phyloP scores from a whole-genome alignment of 23 tunicate genomes.

The Styela clava region DNA sequence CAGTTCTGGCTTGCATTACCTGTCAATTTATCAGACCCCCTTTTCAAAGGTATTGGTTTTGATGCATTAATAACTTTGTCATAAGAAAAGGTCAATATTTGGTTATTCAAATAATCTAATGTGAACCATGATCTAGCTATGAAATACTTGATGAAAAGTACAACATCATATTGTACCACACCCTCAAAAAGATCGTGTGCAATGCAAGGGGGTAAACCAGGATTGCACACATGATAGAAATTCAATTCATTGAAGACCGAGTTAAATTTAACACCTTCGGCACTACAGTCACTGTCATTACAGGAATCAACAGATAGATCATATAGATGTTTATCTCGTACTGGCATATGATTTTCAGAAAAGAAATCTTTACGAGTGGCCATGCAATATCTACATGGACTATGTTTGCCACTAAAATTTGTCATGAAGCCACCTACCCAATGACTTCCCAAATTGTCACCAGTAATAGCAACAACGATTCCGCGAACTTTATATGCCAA shows the following conservation, averaged over 20 bases:
- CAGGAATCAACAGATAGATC: too few relatives aligned
- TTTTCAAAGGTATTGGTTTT: slow-evolving; percentile 5
- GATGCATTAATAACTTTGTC: background rate
- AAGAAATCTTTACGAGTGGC: too few relatives aligned
- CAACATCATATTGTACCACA: slow-evolving; percentile 26
- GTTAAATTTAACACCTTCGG: slow-evolving; percentile 1
- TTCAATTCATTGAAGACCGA: slow-evolving; percentile 40
- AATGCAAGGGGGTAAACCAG: slow-evolving; percentile 44
- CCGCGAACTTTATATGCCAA: too few relatives aligned
- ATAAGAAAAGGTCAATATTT: slow-evolving; percentile 8
- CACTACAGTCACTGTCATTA: too few relatives aligned
- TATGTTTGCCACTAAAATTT: too few relatives aligned
- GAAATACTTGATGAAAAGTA: slow-evolving; percentile 25
- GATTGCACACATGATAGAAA: slow-evolving; percentile 40
- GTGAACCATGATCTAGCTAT: slow-evolving; percentile 24
- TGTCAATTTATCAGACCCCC: slow-evolving; percentile 1
- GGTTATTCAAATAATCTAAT: slow-evolving; percentile 13
- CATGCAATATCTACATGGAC: too few relatives aligned
- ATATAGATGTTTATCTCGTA: too few relatives aligned
- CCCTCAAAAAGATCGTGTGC: slow-evolving; percentile 56
- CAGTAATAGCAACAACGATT: too few relatives aligned
- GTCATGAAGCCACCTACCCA: too few relatives aligned
- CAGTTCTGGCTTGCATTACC: slow-evolving; percentile 60
- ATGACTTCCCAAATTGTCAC: too few relatives aligned
- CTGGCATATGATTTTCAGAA: too few relatives aligned